These are phyloP conservation scores for Tetraneura akinire DNA, from an alignment of 1,140 invertebrate genomes.

Conservation along the genomic window DNA sequence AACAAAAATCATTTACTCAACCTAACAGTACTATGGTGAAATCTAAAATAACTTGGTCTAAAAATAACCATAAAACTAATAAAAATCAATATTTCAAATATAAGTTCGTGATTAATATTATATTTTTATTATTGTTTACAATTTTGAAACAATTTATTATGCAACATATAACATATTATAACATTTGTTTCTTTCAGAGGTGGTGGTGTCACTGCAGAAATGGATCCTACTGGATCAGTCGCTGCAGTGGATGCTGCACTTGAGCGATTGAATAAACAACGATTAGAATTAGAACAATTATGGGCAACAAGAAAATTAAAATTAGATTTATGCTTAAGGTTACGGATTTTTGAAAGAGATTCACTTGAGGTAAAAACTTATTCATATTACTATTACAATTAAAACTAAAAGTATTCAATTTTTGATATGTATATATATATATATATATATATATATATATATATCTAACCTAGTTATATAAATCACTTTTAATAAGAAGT, in stretches of 20 bases:
- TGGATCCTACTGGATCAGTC: constrained; percentile 64
- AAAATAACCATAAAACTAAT: neutral
- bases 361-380: constrained; percentile 44
- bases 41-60: constrained; percentile 12
- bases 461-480: too few species aligned
- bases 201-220: constrained; percentile 60
- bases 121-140: too few species aligned
- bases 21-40: constrained; percentile 12
- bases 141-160: too few species aligned
- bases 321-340: constrained; percentile 86
- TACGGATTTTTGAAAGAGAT: constrained; percentile 62
- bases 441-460: too few species aligned
- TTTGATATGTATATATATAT: too few species aligned
- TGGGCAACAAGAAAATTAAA: constrained; percentile 87
- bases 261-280: constrained; percentile 80
- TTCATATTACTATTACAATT: neutral
- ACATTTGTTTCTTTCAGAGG: constrained; percentile 55
- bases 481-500: too few species aligned
- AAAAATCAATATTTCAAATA: neutral
- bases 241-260: constrained; percentile 85
- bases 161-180: neutral
- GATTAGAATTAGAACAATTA: constrained; percentile 86
- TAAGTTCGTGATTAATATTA: neutral
- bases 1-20: constrained; percentile 4
- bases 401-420: too few species aligned